Evolutionary conservation across 2,797 vertebrate species (phyloP), one percentile per base, ranked within the genome.

Genomic region (Protosalanx chinensis): DNA sequence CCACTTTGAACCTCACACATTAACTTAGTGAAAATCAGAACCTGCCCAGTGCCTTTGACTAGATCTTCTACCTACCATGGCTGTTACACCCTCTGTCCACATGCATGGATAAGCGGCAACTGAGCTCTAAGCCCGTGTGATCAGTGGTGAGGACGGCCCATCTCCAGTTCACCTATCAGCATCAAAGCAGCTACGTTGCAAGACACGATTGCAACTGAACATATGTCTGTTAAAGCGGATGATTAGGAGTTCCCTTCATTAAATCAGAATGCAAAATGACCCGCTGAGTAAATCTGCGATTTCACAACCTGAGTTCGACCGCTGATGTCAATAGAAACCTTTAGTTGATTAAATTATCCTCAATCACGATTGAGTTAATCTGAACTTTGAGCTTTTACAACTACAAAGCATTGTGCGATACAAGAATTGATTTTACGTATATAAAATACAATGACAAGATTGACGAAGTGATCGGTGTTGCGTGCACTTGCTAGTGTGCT

Each of bases 31-130:
- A 74, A 16, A 6, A 72, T 70, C 62, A 10, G 5, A 72, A 62
- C 30, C 20, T 65, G 6, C 18, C 13, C 70, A 4, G 49, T 16
- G 72, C 53, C 6, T 60, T 64, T 78, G 80, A 5, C 67, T 53
- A 49, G 5, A 15, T 33, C 59, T 57, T 5, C 70, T 72, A 27
- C 62, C 72, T 46, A 74, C 77, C 78, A 80, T 76, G 62, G 69
- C 41, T 79, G 58, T 85, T 64, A 63, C 71, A 13, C 78, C 64
- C 56, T 74, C 78, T 74, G 83, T 83, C 80, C 78, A 76, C 81
- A 79, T 74, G 85, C 86, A 67, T 73, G 73, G 64, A 72, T 73
- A 46, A 46, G 46, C 68, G 70, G 72, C 53, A 27, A 62, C 56
- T 60, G 63, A 77, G 77, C 77, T 75, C 72, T 32, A 69, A 69